A percentile compares a stretch with the other conserved stretches of the same genome.
Conservation (phyloP, 2,797 vertebrate genomes). For the Sebastes cheni region DNA sequence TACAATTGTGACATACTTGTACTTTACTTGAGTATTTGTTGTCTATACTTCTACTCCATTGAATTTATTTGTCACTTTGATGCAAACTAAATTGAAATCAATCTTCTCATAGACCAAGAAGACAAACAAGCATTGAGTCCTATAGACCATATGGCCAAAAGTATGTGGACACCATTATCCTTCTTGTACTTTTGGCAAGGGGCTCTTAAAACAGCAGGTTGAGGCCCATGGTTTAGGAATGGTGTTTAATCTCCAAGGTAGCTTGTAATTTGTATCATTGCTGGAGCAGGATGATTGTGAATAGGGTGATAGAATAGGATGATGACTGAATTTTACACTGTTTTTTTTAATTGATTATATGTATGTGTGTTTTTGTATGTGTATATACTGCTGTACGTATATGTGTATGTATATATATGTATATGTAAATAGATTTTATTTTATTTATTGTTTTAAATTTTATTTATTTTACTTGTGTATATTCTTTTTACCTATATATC, state of each 20-base stretch:
- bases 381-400: too few relatives aligned
- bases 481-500: too few relatives aligned
- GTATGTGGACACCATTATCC: background rate
- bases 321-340: too few relatives aligned
- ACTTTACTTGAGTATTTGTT: background rate
- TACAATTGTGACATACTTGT: background rate
- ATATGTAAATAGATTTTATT: too few relatives aligned
- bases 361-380: too few relatives aligned
- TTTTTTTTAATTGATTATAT: too few relatives aligned
- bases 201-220: background rate
- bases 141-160: background rate
- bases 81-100: accelerated
- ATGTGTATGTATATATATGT: too few relatives aligned
- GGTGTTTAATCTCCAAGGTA: background rate
- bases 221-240: background rate
- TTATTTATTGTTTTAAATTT: too few relatives aligned
- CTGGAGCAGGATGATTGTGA: too few relatives aligned
- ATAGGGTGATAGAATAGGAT: too few relatives aligned
- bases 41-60: background rate
- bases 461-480: too few relatives aligned
- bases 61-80: background rate
- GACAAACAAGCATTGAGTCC: background rate
- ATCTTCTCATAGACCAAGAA: background rate
- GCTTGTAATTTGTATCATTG: too few relatives aligned
- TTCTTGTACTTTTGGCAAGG: background rate